These are phyloP conservation scores for Odocoileus virginianus DNA, from an alignment of 2,113 vertebrate species.

Conservation along the genomic window DNA sequence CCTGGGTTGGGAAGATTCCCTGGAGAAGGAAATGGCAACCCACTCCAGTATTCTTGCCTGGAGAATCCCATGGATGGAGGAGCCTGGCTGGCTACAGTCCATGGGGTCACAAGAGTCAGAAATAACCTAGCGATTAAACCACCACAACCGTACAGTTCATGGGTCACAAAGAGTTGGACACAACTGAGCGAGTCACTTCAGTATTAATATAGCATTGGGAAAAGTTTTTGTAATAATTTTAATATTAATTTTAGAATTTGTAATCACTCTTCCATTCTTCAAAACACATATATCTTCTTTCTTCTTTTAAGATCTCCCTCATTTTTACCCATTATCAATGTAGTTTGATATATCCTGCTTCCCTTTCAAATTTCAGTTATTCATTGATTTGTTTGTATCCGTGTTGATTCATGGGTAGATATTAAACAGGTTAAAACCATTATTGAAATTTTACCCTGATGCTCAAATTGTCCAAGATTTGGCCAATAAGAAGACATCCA, in stretches of 20 bases:
- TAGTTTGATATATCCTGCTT: background rate
- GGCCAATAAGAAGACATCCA: background rate
- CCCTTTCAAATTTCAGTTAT: background rate
- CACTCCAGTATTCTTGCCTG: background rate
- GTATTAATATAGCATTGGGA: background rate
- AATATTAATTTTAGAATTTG: background rate
- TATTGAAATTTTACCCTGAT: background rate
- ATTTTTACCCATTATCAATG: background rate
- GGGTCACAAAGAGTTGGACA: background rate
- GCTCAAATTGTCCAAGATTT: background rate
- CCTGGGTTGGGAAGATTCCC: background rate
- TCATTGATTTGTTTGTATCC: background rate
- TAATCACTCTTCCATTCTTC: background rate
- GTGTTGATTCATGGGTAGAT: background rate
- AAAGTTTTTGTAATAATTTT: background rate
- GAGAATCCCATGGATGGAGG: background rate
- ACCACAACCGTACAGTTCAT: background rate
- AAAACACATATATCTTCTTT: background rate
- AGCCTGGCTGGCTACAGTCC: background rate
- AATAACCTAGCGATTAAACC: background rate
- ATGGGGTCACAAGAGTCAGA: background rate
- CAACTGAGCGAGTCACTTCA: background rate
- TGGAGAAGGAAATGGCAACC: background rate
- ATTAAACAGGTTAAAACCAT: background rate
- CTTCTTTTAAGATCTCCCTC: background rate